Evolutionary conservation across 2,113 vertebrate species (phyloP).

Genomic region (Albula goreensis): DNA sequence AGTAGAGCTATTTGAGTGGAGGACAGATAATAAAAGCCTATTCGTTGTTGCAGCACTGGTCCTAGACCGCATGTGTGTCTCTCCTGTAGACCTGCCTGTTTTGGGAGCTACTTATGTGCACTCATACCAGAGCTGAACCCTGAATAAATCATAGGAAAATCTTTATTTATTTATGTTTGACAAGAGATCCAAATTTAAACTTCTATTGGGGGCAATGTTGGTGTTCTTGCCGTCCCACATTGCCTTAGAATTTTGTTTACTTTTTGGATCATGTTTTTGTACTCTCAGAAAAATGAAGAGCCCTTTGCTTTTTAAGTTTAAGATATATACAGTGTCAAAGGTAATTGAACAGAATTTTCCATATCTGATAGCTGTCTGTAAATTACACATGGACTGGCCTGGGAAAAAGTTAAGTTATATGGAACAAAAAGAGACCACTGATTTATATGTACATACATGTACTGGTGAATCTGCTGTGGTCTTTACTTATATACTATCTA

Average conservation of each 20-base stretch:
- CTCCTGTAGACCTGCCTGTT: background rate
- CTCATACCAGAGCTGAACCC: background rate
- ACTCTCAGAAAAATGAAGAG: background rate
- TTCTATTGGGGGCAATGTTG: background rate
- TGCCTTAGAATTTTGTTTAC: background rate
- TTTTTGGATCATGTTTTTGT: background rate
- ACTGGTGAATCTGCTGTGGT: no score
- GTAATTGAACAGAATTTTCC: background rate
- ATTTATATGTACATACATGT: no score
- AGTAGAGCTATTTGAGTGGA: no score
- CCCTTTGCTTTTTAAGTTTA: background rate
- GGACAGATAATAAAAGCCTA: no score
- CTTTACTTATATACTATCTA: no score
- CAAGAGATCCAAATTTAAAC: slow-evolving; percentile 6
- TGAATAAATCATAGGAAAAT: background rate
- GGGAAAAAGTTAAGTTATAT: no score
- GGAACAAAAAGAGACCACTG: no score
- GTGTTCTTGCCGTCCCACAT: background rate
- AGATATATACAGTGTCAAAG: background rate
- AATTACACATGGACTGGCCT: no score
- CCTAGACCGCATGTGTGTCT: background rate
- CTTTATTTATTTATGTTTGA: background rate
- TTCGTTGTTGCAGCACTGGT: background rate
- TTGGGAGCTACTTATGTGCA: background rate
- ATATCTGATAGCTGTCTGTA: background rate